Evolutionary conservation across 2,113 vertebrate species (phyloP), one percentile per base, ranked within the genome.

Genomic region (Cyphomyrus plagiostoma): DNA sequence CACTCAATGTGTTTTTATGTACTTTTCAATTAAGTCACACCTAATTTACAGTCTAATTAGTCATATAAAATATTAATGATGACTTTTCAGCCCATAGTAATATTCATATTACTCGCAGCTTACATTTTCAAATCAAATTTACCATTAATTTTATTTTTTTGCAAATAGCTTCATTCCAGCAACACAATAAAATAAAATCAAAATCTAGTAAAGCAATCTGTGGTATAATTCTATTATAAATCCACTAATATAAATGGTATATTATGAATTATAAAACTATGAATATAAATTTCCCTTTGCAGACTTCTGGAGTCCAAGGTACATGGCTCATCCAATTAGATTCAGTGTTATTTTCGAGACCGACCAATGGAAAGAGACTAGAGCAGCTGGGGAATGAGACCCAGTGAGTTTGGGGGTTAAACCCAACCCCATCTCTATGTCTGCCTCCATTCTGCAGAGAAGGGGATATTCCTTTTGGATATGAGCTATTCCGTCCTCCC

Each of bases 41-140:
- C 87, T 89, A 91, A 93, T 93, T 92, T 92, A 92, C 80, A 88
- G 84, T 88, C 77, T 92, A 93, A 92, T 93, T 93, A 93, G 87
- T 86, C 77, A 92, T 42, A 91, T 93, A 42, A 93, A 94, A 92
- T 92, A 93, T 93, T 93, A 91, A 94, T 90, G 90, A 86, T 53
- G 30, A 62, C 89, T 90, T 87, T 88, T 42, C 77, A 89, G 85
- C 77, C 87, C 80, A 83, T 83, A 88, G 90, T 80, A 23, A 82
- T 89, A 30, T 86, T 88, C 88, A 87, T 23, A 17, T 91, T 85
- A 35, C 87, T 89, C 90, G 85, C 90, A 56, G 90, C 91, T 92
- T 90, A 89, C 85, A 91, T 30, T 90, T 45, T 90, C 15, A 15
- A 90, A 92, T 93, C 91, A 89, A 90, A 82, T 90, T 93, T 92